These are phyloP conservation scores for Glossophaga mutica DNA, from an alignment of 2,797 vertebrate genomes.

Conservation along the genomic window DNA sequence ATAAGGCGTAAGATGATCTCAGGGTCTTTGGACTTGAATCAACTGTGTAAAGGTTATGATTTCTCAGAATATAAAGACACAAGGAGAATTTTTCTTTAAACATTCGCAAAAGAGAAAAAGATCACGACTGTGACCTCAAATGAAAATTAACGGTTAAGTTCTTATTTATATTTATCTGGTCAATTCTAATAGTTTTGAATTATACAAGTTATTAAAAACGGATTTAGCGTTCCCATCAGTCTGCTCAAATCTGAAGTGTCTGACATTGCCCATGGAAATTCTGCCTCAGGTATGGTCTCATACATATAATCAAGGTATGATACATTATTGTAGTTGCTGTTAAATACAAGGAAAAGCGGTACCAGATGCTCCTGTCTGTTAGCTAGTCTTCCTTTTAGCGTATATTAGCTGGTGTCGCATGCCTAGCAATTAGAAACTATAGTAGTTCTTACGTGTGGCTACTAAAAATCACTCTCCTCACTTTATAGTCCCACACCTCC, in stretches of 20 bases:
- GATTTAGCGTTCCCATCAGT: neutral
- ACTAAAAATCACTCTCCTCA: neutral
- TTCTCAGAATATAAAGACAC: neutral
- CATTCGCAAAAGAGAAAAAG: neutral
- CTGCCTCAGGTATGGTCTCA: neutral
- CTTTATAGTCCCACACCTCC: neutral
- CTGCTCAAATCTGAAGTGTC: neutral
- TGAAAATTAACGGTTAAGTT: neutral
- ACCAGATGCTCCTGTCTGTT: neutral
- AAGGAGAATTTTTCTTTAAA: neutral
- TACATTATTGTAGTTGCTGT: neutral
- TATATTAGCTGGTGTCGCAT: neutral
- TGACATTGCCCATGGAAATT: neutral
- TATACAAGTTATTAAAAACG: neutral
- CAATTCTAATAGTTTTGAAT: neutral
- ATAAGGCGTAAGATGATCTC: neutral
- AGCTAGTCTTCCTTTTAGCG: neutral
- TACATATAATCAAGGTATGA: neutral
- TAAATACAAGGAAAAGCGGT: neutral
- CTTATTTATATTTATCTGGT: slow-evolving; percentile 10
- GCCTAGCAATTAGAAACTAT: neutral
- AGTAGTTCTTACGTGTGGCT: neutral
- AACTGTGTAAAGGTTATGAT: neutral
- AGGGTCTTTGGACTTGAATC: neutral
- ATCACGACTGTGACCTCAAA: neutral